Percentiles rank a stretch among this genome's conserved stretches.
Conservation (phyloP, 2,888 invertebrate genomes). For the Cerastis leucographa region DNA sequence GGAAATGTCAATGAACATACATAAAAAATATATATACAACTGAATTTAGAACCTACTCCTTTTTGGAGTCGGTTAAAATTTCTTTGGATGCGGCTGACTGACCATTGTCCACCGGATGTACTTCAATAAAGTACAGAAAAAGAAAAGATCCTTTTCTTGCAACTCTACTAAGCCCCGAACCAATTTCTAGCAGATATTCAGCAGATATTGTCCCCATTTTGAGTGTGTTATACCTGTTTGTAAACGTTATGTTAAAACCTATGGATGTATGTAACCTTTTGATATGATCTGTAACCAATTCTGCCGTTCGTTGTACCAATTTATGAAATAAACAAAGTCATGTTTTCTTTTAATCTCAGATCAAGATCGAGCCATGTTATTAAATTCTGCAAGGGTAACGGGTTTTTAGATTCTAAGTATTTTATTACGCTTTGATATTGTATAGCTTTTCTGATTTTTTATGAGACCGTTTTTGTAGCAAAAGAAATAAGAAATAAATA, state of each 20-base stretch:
- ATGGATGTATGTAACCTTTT: constrained; percentile 2
- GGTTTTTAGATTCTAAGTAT: not conserved
- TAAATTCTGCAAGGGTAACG: constrained; percentile 12
- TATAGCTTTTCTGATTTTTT: not conserved
- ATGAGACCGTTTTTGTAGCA: not conserved
- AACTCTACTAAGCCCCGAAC: not conserved
- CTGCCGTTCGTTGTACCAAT: constrained; percentile 36
- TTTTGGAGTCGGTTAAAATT: not conserved
- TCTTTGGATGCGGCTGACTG: too few relatives aligned
- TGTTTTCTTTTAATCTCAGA: constrained; percentile 54
- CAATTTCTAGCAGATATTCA: not conserved
- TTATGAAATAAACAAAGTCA: constrained; percentile 33
- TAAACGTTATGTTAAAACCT: not conserved
- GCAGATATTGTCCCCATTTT: not conserved
- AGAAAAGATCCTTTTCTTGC: too few relatives aligned
- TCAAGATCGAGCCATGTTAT: constrained; percentile 22
- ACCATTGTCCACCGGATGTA: not conserved
- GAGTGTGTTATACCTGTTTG: not conserved
- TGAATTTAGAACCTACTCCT: too few relatives aligned
- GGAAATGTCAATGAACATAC: too few relatives aligned
- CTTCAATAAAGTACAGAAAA: not conserved
- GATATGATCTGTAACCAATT: constrained; percentile 20
- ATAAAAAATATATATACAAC: too few relatives aligned
- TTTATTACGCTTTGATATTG: not conserved
- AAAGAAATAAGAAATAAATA: constrained; percentile 12